Evolutionary conservation across 2,113 vertebrate species (phyloP), one percentile per base, ranked within the genome.

Genomic region (Seriola rivoliana): DNA sequence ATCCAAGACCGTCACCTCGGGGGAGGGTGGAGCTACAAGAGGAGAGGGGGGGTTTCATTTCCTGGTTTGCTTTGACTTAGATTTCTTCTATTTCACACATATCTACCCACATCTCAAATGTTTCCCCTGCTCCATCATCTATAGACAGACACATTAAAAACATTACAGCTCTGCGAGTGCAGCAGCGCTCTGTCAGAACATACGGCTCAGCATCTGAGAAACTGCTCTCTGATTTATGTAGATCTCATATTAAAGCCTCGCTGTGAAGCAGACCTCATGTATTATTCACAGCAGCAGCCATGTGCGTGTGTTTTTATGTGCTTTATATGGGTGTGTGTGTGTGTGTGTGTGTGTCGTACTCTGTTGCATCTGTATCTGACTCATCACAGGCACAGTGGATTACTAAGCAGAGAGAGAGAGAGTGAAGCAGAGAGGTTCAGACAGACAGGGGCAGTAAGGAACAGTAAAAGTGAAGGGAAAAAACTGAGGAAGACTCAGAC

Each of bases 191-290:
- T 54, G 82, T 75, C 80, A 75, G 68, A 72, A 58, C 79, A 71
- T 7, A 55, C 13, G 9, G 81, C 83, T 86, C 69, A 44, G 74
- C 70, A 59, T 85, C 85, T 14, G 44, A 79, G 50, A 60, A 90
- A 78, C 52, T 54, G 73, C 66, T 68, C 62, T 57, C 50, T 87
- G 88, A 92, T 91, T 92, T 90, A 91, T 88, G 90, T 55, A 90
- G 88, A 90, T 84, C 88, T 91, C 86, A 82, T 87, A 90, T 88
- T 89, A 85, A 90, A 88, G 74, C 71, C 36, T 42, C 8, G 25
- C 79, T 76, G 82, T 25, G 72, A 75, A 81, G 75, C 81, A 71
- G 78, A 63, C 60, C 71, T 91, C 83, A 88, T 90, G 86, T 76
- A 71, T 91, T 93, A 91, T 93, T 93, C 83, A 91, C 71, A 44